Evolutionary conservation across 2,113 vertebrate genomes (phyloP).

Genomic region (Phylloscopus trochilus): DNA sequence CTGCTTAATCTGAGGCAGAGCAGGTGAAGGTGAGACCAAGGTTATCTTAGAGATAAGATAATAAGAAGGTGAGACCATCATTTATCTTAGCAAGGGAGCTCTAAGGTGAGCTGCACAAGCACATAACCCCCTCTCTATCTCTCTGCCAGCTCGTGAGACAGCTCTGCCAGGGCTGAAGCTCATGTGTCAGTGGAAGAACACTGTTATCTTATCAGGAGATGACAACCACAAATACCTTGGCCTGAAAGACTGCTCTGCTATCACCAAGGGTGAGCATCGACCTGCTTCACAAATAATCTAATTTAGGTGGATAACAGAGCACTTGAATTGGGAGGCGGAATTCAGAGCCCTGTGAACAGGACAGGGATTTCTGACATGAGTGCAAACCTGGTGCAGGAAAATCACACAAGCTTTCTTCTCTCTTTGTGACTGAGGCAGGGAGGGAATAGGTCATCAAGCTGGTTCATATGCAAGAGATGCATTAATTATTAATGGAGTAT

Average conservation of each 20-base stretch:
- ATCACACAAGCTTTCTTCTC: background rate
- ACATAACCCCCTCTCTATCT: background rate
- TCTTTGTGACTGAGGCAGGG: background rate
- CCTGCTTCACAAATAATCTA: constrained; percentile 1
- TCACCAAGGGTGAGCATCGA: background rate
- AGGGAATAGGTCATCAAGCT: background rate
- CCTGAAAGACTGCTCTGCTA: background rate
- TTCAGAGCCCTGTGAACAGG: background rate
- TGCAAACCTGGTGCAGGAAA: background rate
- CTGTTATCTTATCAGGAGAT: constrained; percentile 37
- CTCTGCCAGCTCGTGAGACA: background rate
- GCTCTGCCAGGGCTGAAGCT: background rate
- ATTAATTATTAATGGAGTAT: background rate
- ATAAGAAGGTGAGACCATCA: constrained; percentile 12
- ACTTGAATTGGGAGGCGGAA: background rate
- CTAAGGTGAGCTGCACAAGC: background rate
- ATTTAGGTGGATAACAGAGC: constrained; percentile 11
- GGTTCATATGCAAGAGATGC: background rate
- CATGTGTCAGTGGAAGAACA: background rate
- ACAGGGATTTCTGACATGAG: background rate
- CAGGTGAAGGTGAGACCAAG: constrained; percentile 27
- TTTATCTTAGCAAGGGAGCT: background rate
- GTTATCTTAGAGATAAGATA: too few relatives aligned
- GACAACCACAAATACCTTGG: constrained; percentile 37
- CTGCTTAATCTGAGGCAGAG: background rate